phyloP scores from a whole-genome alignment of 2,888 invertebrate genomes.

The Bursaphelenchus okinawaensis region DNA sequence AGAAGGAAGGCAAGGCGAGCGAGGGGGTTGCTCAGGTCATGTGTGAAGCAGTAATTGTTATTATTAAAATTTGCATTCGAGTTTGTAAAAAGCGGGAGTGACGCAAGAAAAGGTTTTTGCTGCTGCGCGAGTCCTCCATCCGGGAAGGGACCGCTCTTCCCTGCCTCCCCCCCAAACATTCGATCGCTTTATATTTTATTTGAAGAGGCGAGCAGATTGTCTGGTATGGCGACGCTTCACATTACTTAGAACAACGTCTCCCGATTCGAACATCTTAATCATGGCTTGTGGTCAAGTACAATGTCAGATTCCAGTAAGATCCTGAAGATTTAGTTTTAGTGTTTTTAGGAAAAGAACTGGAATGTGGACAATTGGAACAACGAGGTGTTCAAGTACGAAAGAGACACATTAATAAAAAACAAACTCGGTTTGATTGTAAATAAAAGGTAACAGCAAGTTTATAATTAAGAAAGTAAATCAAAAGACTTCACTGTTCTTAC shows the following conservation, averaged over 20 bases:
- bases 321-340: neutral
- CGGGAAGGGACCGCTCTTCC: no score
- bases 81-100: neutral
- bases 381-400: slow-evolving; percentile 29
- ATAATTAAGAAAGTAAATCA: no score
- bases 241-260: neutral
- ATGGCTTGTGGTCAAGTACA: neutral
- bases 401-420: slow-evolving; percentile 31
- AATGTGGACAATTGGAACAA: slow-evolving; percentile 25
- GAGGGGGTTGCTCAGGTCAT: neutral
- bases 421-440: slow-evolving; percentile 38
- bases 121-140: neutral
- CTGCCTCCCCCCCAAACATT: neutral
- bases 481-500: neutral
- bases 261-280: no score
- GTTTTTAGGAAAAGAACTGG: slow-evolving; percentile 1
- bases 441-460: slow-evolving; percentile 22
- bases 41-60: neutral
- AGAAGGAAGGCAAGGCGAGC: no score
- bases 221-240: neutral
- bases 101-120: neutral
- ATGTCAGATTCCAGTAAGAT: neutral
- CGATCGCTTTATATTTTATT: neutral
- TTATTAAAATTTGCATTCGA: neutral
- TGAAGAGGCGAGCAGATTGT: neutral